Evolutionary conservation across 2,888 invertebrate genomes (phyloP).

Genomic region (Caenorhabditis sp.): DNA sequence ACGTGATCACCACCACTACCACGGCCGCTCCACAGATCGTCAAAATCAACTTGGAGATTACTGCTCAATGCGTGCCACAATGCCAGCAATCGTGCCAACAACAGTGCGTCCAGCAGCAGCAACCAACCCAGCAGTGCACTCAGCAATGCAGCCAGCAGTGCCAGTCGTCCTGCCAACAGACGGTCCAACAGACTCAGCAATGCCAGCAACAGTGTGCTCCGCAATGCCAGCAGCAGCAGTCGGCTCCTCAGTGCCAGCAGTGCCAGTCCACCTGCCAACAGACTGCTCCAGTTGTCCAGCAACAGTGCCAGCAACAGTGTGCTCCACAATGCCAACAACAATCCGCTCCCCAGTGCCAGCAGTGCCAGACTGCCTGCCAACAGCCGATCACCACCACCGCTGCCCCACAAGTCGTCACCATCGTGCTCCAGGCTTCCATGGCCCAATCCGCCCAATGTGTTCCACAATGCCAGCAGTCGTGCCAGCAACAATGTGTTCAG

Average conservation of each 20-base stretch:
- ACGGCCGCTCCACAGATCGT: conserved; percentile 46
- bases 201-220: conserved; percentile 38
- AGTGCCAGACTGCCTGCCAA: conserved; percentile 48
- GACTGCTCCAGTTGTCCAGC: conserved; percentile 33
- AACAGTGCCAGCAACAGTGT: conserved; percentile 41
- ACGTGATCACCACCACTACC: conserved; percentile 45
- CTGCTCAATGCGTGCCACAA: conserved; percentile 57
- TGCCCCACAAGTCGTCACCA: conserved; percentile 50
- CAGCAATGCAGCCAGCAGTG: conserved; percentile 40
- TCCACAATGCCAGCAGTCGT: conserved; percentile 62
- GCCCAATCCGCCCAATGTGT: conserved; percentile 58
- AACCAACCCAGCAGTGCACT: conserved; percentile 52
- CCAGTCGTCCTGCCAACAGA: conserved; percentile 42
- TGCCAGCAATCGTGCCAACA: conserved; percentile 52
- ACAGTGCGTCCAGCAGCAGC: conserved; percentile 52
- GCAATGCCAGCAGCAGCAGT: conserved; percentile 39
- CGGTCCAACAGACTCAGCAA: conserved; percentile 12
- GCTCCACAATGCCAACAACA: conserved; percentile 45
- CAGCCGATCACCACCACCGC: conserved; percentile 27
- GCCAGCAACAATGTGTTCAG: conserved; percentile 62
- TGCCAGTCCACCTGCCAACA: conserved; percentile 36
- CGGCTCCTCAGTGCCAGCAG: conserved; percentile 36
- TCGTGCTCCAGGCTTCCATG: conserved; percentile 53
- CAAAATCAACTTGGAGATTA: conserved; percentile 41
- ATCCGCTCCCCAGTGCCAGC: conserved; percentile 34